Evolutionary conservation across 2,113 vertebrate genomes (phyloP).

Genomic region (Alosa alosa): DNA sequence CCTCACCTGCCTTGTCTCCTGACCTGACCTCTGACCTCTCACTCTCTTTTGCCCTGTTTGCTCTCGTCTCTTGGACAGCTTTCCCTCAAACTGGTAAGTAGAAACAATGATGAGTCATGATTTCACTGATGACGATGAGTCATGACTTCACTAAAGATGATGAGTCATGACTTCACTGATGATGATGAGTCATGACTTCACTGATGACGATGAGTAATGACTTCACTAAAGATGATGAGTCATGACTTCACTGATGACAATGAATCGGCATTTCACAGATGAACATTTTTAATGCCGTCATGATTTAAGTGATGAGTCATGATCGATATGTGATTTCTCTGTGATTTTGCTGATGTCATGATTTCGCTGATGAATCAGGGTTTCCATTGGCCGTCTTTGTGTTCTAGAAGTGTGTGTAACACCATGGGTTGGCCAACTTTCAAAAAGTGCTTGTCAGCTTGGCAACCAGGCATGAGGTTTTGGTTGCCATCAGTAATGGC

Average conservation of each 20-base stretch:
- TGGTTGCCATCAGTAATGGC: no score
- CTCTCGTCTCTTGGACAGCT: conserved; percentile 75
- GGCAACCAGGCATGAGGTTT: no score
- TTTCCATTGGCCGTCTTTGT: not conserved
- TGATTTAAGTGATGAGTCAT: not conserved
- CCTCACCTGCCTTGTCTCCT: conserved; percentile 32
- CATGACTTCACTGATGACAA: no score
- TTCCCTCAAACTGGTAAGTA: conserved; percentile 98
- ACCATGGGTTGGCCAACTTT: not conserved
- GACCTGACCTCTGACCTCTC: not conserved
- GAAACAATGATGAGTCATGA: conserved; percentile 47
- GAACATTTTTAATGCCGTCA: not conserved
- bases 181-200: conserved; percentile 41
- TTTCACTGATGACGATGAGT: no score
- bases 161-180: conserved; percentile 36
- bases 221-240: no score
- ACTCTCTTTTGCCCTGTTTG: conserved; percentile 50
- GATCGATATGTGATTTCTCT: not conserved
- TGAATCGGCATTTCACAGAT: no score
- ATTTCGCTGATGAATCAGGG: not conserved
- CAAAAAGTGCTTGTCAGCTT: no score
- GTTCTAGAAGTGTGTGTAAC: not conserved
- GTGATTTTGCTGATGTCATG: not conserved
- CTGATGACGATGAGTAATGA: conserved; percentile 40
- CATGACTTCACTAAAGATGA: conserved; percentile 21